Percentiles rank a stretch among this genome's conserved stretches.
phyloP scores from a whole-genome alignment of 2,888 invertebrate genomes.

The Vesta saturnalis region DNA sequence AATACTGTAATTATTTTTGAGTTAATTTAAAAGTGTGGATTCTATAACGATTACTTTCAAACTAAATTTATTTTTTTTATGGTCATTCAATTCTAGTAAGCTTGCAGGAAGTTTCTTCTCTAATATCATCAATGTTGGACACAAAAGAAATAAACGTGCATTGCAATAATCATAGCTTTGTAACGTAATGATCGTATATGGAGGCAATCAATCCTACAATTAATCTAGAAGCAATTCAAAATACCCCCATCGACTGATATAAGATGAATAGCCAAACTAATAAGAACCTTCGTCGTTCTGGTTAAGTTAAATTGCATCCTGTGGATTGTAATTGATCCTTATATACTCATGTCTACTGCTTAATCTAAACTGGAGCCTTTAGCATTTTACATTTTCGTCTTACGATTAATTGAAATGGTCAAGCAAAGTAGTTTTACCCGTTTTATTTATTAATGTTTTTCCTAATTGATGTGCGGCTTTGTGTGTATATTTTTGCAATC shows the following conservation, averaged over 20 bases:
- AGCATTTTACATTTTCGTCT: too few species aligned
- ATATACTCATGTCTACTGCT: too few species aligned
- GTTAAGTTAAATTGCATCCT: not conserved
- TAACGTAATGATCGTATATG: not conserved
- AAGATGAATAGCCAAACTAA: slow-evolving; percentile 22
- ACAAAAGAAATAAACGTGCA: not conserved
- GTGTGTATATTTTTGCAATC: too few species aligned
- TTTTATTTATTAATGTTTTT: too few species aligned
- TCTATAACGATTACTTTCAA: slow-evolving; percentile 25
- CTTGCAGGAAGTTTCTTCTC: slow-evolving; percentile 9
- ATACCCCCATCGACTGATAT: slow-evolving; percentile 29
- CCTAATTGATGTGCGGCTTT: too few species aligned
- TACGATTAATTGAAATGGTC: not conserved
- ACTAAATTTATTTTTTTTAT: slow-evolving; percentile 6
- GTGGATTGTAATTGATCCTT: too few species aligned
- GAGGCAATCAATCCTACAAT: slow-evolving; percentile 39
- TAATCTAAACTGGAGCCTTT: too few species aligned
- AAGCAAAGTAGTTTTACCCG: too few species aligned
- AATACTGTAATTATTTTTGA: slow-evolving; percentile 28
- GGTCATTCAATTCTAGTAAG: slow-evolving; percentile 4
- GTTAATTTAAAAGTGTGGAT: slow-evolving; percentile 32
- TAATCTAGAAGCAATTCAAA: slow-evolving; percentile 43
- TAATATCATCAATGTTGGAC: not conserved
- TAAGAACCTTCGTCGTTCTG: slow-evolving; percentile 25
- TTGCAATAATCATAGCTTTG: not conserved